phyloP scores from a whole-genome alignment of 1,140 invertebrate genomes.

The Hylyphantes graminicola region DNA sequence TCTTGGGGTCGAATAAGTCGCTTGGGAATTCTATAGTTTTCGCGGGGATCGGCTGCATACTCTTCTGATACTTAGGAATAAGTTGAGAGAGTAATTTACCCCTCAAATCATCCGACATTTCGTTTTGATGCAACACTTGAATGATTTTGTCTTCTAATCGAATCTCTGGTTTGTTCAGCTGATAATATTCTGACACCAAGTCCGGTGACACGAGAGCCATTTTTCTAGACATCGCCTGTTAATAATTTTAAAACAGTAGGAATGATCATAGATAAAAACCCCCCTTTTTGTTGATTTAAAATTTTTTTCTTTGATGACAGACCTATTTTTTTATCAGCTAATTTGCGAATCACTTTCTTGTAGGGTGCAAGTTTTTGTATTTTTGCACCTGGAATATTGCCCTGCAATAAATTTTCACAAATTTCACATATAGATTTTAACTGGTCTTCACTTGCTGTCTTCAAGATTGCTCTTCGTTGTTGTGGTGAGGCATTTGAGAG shows the following conservation, averaged over 20 bases:
- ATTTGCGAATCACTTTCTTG: background rate
- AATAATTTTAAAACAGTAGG: too few relatives aligned
- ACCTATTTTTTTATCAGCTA: background rate
- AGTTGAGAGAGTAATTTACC: background rate
- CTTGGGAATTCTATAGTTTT: background rate
- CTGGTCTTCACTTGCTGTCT: too few relatives aligned
- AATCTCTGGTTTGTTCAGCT: too few relatives aligned
- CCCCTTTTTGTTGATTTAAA: background rate
- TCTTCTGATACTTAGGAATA: background rate
- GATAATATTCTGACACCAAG: too few relatives aligned
- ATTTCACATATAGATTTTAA: too few relatives aligned
- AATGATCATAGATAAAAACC: background rate
- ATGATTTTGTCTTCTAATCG: background rate
- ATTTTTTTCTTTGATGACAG: background rate
- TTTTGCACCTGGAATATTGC: too few relatives aligned
- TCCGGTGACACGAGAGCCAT: too few relatives aligned
- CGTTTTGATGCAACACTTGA: background rate
- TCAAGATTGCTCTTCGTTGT: too few relatives aligned
- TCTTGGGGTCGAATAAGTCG: background rate
- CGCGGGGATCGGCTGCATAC: background rate
- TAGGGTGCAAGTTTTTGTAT: too few relatives aligned
- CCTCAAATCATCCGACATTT: background rate
- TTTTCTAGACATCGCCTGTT: too few relatives aligned
- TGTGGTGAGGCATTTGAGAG: too few relatives aligned
- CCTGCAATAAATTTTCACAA: too few relatives aligned